Conservation (phyloP, 2,888 invertebrate genomes). For the Coecobrya sp. region DNA sequence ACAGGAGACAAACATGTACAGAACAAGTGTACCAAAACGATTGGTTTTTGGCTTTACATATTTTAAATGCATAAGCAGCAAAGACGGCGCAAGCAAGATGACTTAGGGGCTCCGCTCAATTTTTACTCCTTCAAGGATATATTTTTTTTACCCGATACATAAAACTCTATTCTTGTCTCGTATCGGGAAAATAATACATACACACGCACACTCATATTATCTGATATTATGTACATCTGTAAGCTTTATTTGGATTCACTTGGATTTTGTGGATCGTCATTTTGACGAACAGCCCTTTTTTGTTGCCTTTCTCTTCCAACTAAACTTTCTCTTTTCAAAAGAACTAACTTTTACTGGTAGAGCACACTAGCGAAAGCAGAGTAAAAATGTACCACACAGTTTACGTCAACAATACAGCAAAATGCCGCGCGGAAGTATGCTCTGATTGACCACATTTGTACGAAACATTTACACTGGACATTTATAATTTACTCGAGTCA, state of each 20-base stretch:
- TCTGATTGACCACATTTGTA: too few relatives aligned
- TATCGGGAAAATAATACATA: background rate
- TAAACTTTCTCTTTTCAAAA: background rate
- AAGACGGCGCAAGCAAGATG: conserved; percentile 6
- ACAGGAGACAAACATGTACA: background rate
- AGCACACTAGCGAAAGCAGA: background rate
- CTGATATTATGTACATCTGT: background rate
- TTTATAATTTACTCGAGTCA: too few relatives aligned
- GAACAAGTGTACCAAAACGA: conserved; percentile 13
- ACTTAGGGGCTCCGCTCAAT: background rate
- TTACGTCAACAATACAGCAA: too few relatives aligned
- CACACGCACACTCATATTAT: background rate
- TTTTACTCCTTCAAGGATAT: background rate
- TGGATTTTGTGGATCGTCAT: conserved; percentile 28
- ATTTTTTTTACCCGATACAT: background rate
- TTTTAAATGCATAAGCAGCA: background rate
- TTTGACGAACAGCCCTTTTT: background rate
- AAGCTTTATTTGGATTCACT: conserved; percentile 17
- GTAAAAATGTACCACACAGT: background rate
- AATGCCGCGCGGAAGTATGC: too few relatives aligned
- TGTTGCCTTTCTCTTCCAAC: background rate
- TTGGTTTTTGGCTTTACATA: conserved; percentile 42
- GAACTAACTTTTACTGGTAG: background rate
- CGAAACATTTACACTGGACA: too few relatives aligned
- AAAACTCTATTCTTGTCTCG: conserved; percentile 4